phyloP scores from a whole-genome alignment of 2,888 invertebrate species.

The Ptilodon capucinus region DNA sequence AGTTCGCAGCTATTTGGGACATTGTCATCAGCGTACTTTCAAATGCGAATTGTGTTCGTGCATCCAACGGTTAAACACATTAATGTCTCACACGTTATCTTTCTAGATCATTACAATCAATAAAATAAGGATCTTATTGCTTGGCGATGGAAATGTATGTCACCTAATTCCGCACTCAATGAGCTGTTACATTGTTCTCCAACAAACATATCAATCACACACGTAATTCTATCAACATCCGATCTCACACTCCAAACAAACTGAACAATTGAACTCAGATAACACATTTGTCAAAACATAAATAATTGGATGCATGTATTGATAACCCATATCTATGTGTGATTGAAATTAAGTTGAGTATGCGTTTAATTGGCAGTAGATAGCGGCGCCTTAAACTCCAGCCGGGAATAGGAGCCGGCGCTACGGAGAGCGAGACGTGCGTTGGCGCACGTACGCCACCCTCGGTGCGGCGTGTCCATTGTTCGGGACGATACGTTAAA shows the following conservation, averaged over 20 bases:
- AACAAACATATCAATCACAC: background rate
- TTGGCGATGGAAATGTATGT: no score
- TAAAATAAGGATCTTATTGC: no score
- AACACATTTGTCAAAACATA: background rate
- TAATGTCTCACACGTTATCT: no score
- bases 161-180: background rate
- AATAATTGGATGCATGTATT: background rate
- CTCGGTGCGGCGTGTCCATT: slow-evolving; percentile 40
- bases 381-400: slow-evolving; percentile 48
- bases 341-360: slow-evolving; percentile 20
- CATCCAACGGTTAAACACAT: no score
- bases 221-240: background rate
- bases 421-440: slow-evolving; percentile 55
- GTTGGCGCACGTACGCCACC: slow-evolving; percentile 73
- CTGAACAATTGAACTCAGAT: background rate
- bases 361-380: slow-evolving; percentile 30
- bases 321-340: slow-evolving; percentile 3
- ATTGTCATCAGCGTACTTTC: no score
- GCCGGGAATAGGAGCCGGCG: slow-evolving; percentile 52
- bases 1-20: no score
- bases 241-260: background rate
- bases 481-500: slow-evolving; percentile 25
- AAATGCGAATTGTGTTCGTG: no score
- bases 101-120: no score
- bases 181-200: background rate